phyloP scores from a whole-genome alignment of 2,888 invertebrate species.

The Onchidella celtica region DNA sequence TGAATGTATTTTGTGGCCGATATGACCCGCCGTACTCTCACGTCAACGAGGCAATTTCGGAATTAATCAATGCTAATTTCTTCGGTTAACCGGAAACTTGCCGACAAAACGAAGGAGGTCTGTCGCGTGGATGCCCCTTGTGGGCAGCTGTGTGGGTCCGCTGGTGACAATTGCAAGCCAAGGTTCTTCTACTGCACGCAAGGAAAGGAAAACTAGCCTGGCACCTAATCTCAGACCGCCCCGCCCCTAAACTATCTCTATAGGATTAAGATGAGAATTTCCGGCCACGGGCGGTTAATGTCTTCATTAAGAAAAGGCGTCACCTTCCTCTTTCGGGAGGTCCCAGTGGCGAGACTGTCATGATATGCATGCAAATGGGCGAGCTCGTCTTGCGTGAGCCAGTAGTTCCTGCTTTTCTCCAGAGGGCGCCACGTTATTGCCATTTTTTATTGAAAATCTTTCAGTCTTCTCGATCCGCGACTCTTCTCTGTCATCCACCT shows the following conservation, averaged over 20 bases:
- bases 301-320: constrained; percentile 43
- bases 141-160: background rate
- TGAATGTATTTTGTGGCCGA: no score
- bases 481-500: no score
- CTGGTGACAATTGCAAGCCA: background rate
- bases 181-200: constrained; percentile 16
- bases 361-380: constrained; percentile 33
- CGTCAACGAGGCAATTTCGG: constrained; percentile 35
- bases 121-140: background rate
- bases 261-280: constrained; percentile 24
- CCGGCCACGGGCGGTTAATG: constrained; percentile 37
- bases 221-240: background rate
- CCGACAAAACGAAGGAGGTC: constrained; percentile 1
- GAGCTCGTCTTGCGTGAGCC: constrained; percentile 44
- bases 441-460: no score
- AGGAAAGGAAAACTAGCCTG: background rate
- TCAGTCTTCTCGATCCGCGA: no score
- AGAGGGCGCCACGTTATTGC: no score
- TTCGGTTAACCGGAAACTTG: background rate
- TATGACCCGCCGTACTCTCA: no score
- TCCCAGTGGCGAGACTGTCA: constrained; percentile 34
- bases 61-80: constrained; percentile 48
- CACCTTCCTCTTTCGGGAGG: constrained; percentile 23
- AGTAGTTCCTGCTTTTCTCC: background rate
- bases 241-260: constrained; percentile 6